Evolutionary conservation across 2,797 vertebrate genomes (phyloP), one percentile per base, ranked within the genome.

Genomic region (Cercopithecus hamlyni): DNA sequence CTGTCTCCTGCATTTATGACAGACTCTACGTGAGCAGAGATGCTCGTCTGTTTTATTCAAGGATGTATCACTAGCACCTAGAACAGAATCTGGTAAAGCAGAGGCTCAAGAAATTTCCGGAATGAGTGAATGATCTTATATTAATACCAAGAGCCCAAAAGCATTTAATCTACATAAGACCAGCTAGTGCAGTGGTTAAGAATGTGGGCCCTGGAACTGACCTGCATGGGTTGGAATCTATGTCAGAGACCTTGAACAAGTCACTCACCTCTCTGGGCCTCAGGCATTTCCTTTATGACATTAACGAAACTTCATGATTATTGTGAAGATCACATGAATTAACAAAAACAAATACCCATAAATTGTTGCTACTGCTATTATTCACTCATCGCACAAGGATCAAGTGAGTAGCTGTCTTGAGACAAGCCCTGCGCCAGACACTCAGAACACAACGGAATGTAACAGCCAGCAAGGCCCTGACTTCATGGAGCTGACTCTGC

Each of bases 371-470:
- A 36, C 36, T 52, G 17, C 20, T 20, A 30, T 14, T 48, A 52
- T 4, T 12, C 48, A 33, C 33, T 61, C 94, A 64, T 0, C 11
- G 20, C 45, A 20, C 36, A 45, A 39, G 26, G 4, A 15, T 3
- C 2, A 11, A 52, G 11, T 2, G 26, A 64, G 45, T 5, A 11
- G 48, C 64, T 76, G 81, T n/a, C 26, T 4, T 0, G 20, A 30
- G 39, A n/a, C 30, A 55, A 43, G 58, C 1, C 2, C 36, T 7
- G 4, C 0, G 1, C 2, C 10, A 13, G 7, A 43, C n/a, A 39
- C 55, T 45, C 39, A 30, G 55, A 61, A 64, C 4, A 36, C n/a
- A 48, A 9, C 0, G 8, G 50, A 10, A 1, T 2, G 0, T 4
- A 75, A 15, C 24, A 30, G 52, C 15, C 10, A 17, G 36, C 30